Evolutionary conservation across 2,888 invertebrate genomes (phyloP), one percentile per base, ranked within the genome.

Genomic region (Scaeva pyrastri): DNA sequence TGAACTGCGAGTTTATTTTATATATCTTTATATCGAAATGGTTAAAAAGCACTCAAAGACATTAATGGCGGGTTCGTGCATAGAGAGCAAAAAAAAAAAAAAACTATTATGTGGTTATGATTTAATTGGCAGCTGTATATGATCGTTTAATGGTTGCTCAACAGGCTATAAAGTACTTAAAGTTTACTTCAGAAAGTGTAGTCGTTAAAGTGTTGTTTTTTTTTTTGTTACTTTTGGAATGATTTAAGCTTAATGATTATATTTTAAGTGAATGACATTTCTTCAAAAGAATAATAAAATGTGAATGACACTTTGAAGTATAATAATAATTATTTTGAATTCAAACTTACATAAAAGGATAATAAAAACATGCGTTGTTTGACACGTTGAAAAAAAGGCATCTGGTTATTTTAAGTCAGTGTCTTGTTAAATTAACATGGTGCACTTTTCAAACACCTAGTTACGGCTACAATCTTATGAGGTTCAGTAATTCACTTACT

Each of bases 91-190:
- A n/a, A 2, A 58, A 4, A 66, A 19, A 19, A 7, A 31, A 7
- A 31, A 5, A 31, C 31, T 31, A n/a, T n/a, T n/a, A 10, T 41
- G 60, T 19, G 68, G 71, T 85, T 80, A 72, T 72, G 45, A 76
- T 71, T 84, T 80, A 52, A 80, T 71, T 60, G 60, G 45, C 55
- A 73, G 55, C 16, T 55, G 19, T 8, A 7, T 50, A 58, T 36
- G n/a, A 58, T 21, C 43, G 55, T 71, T 76, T 76, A 76, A 48
- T 76, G 39, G 23, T 71, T 81, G 76, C 62, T n/a, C 64, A 71
- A 81, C 36, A 64, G 62, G 56, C 45, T 50, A 31, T 75, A 64
- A 39, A 36, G 23, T 3, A 48, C 16, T 48, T 66, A 36, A 31
- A 64, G 23, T 43, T n/a, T 3, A 60, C n/a, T 43, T 66, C 12